Percentiles rank a stretch among this genome's conserved stretches.
Conservation (phyloP, 2,797 vertebrate species). For the Poecilia picta region DNA sequence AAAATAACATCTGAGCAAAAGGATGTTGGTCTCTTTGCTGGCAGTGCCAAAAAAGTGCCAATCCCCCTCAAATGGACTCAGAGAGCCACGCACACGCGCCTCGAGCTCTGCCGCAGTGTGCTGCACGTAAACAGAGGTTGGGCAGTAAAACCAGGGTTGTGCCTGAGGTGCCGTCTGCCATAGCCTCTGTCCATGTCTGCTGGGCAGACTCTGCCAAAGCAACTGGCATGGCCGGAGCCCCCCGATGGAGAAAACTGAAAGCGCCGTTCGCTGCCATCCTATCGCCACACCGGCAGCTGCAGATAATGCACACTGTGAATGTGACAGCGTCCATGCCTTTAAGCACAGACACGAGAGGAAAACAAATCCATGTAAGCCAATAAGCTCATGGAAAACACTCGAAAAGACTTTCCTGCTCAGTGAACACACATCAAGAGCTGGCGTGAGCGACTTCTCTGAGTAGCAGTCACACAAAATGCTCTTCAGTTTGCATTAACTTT, state of each 20-base stretch:
- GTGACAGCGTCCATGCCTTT: constrained; percentile 62
- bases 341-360: constrained; percentile 44
- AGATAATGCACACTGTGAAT: constrained; percentile 68
- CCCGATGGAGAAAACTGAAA: constrained; percentile 53
- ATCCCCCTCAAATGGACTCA: constrained; percentile 48
- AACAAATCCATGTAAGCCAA: constrained; percentile 46
- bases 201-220: constrained; percentile 58
- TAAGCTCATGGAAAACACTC: constrained; percentile 30
- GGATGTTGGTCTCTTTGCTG: constrained; percentile 53
- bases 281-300: constrained; percentile 76
- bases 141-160: constrained; percentile 59
- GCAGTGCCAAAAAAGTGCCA: constrained; percentile 58
- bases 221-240: constrained; percentile 60
- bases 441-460: constrained; percentile 46
- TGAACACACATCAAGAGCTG: constrained; percentile 27
- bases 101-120: constrained; percentile 46
- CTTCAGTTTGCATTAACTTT: constrained; percentile 36
- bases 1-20: constrained; percentile 64
- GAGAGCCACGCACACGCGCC: constrained; percentile 25
- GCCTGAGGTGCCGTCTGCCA: constrained; percentile 70
- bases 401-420: constrained; percentile 47
- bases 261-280: constrained; percentile 62
- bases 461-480: constrained; percentile 45
- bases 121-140: constrained; percentile 61
- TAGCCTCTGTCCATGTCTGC: constrained; percentile 55